Evolutionary conservation across 2,113 vertebrate genomes (phyloP).

Genomic region (Lepisosteus oculatus): DNA sequence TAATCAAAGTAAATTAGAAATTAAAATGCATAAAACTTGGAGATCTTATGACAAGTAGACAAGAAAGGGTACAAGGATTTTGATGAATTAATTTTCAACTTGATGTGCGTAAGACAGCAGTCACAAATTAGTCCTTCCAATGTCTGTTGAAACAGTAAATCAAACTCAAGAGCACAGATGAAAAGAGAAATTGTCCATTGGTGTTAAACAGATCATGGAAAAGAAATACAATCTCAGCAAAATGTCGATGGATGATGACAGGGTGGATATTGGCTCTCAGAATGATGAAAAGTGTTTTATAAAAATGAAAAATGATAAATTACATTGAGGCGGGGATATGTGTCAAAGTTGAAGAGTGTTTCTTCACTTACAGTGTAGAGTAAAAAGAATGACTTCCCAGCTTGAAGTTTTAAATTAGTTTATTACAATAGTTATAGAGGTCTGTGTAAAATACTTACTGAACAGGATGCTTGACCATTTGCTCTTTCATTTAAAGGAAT

Average conservation of each 20-base stretch:
- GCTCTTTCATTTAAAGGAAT: no score
- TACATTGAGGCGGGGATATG: neutral
- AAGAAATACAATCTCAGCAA: constrained; percentile 43
- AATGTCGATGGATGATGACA: constrained; percentile 44
- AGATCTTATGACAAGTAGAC: constrained; percentile 39
- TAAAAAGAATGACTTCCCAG: no score
- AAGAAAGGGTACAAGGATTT: constrained; percentile 37
- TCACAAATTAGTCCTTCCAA: constrained; percentile 49
- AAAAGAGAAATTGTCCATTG: constrained; percentile 48
- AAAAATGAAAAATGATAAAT: neutral
- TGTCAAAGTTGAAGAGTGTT: neutral
- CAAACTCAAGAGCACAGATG: constrained; percentile 39
- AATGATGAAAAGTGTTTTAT: neutral
- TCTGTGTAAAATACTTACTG: no score
- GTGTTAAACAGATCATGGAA: constrained; percentile 44
- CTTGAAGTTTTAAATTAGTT: no score
- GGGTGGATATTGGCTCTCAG: neutral
- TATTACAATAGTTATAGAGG: no score
- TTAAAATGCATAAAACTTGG: constrained; percentile 2
- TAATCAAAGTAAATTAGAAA: constrained; percentile 1
- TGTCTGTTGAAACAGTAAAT: constrained; percentile 47
- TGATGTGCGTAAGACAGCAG: constrained; percentile 38
- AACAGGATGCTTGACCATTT: no score
- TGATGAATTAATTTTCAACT: constrained; percentile 44
- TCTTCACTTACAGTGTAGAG: no score